Percentiles rank a stretch among this genome's conserved stretches.
These are phyloP conservation scores for Metallyticus violacea DNA, from an alignment of 2,888 invertebrate species.

Conservation along the genomic window DNA sequence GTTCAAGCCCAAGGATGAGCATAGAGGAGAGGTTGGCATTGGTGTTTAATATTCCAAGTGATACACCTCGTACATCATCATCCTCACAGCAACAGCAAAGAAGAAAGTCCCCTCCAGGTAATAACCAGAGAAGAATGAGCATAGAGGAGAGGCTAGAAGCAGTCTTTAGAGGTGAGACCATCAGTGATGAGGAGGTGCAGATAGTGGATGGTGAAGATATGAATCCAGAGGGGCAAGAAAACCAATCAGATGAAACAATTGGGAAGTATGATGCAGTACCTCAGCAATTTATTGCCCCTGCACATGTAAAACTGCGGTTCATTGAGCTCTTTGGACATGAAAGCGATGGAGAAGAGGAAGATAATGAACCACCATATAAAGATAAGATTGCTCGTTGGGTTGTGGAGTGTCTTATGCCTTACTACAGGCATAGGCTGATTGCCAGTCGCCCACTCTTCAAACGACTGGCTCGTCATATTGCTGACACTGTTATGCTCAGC, in stretches of 20 bases:
- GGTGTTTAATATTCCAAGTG: not conserved
- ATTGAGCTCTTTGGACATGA: not conserved
- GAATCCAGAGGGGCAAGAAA: not conserved
- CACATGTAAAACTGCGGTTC: not conserved
- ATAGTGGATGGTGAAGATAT: not conserved
- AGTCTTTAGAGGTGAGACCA: not conserved
- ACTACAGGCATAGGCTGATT: conserved; percentile 18
- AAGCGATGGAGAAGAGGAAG: not conserved
- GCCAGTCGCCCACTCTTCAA: conserved; percentile 8
- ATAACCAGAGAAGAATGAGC: not conserved
- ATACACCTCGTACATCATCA: not conserved
- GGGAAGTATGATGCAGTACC: not conserved
- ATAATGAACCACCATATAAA: not conserved
- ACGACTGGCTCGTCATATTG: conserved; percentile 9
- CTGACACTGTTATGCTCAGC: conserved; percentile 6
- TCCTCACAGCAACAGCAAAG: too few species aligned
- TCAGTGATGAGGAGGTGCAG: not conserved
- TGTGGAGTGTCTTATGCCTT: conserved; percentile 18
- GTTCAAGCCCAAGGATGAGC: not conserved
- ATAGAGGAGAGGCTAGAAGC: not conserved
- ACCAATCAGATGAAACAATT: not conserved
- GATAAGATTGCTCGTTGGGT: conserved; percentile 20
- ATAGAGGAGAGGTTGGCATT: not conserved
- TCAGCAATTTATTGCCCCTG: not conserved
- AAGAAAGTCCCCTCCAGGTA: not conserved